Conservation (phyloP, 2,888 invertebrate species). For the Mimumesa dahlbomi region DNA sequence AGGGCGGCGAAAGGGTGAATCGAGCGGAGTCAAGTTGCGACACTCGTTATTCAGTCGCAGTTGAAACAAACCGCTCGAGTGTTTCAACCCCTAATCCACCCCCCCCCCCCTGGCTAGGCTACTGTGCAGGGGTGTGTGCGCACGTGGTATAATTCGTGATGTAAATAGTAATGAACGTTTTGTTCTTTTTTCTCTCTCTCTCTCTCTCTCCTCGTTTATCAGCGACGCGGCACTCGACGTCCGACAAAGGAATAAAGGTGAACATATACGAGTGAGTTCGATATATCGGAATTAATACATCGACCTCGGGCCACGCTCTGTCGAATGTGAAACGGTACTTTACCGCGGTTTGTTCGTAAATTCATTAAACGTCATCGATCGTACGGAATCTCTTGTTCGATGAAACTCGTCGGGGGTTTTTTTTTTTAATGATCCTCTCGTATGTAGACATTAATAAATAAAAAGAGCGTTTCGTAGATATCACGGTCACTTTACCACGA, state of each 20-base stretch:
- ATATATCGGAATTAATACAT: conserved; percentile 14
- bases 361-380: conserved; percentile 8
- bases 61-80: conserved; percentile 46
- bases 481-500: too few species aligned
- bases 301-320: not conserved
- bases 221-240: conserved; percentile 8
- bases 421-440: too few species aligned
- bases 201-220: conserved; percentile 24
- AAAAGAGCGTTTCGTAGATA: too few species aligned
- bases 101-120: too few species aligned
- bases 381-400: not conserved
- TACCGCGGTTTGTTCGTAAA: conserved; percentile 6
- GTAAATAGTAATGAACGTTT: conserved; percentile 35
- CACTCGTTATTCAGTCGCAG: conserved; percentile 54
- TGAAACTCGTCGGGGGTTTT: too few species aligned
- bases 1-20: conserved; percentile 50
- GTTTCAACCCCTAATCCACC: too few species aligned
- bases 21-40: conserved; percentile 44
- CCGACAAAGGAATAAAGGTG: not conserved
- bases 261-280: not conserved
- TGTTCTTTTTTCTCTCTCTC: too few species aligned
- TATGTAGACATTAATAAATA: too few species aligned
- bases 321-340: not conserved
- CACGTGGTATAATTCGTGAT: conserved; percentile 13
- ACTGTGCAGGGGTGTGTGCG: too few species aligned